A percentile compares a stretch with the other conserved stretches of the same genome.
phyloP scores from a whole-genome alignment of 2,797 vertebrate genomes.

The Platyrinchus mystaceus region DNA sequence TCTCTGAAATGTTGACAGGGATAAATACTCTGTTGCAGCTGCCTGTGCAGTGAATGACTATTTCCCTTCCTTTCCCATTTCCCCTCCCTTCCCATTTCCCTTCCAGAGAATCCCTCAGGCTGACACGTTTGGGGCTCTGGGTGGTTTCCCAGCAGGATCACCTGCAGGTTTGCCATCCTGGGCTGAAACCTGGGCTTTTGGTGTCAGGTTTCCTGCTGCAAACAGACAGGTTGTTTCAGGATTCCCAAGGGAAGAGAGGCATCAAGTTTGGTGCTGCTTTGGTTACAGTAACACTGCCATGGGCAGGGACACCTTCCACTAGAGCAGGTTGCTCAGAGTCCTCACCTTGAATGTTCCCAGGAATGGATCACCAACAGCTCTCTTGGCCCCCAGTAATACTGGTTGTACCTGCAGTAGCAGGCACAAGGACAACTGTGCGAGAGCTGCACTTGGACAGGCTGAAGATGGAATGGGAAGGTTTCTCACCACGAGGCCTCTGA shows the following conservation, averaged over 20 bases:
- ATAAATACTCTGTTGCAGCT: not conserved
- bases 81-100: too few relatives aligned
- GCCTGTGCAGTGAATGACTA: not conserved
- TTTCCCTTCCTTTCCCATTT: not conserved
- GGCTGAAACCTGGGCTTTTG: not conserved
- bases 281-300: rapidly evolving
- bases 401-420: not conserved
- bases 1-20: not conserved
- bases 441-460: rapidly evolving
- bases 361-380: too few relatives aligned
- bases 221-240: not conserved
- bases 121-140: not conserved
- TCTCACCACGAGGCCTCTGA: not conserved
- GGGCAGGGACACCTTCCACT: too few relatives aligned
- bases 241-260: not conserved
- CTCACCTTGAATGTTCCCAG: too few relatives aligned
- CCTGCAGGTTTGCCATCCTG: not conserved
- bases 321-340: too few relatives aligned
- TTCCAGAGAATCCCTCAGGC: not conserved
- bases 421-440: not conserved
- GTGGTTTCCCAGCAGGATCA: not conserved
- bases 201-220: not conserved
- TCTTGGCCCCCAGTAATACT: too few relatives aligned
- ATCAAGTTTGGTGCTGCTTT: not conserved
- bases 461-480: not conserved